Conservation (phyloP, 2,888 invertebrate genomes). For the Nemapogon koenigi region DNA sequence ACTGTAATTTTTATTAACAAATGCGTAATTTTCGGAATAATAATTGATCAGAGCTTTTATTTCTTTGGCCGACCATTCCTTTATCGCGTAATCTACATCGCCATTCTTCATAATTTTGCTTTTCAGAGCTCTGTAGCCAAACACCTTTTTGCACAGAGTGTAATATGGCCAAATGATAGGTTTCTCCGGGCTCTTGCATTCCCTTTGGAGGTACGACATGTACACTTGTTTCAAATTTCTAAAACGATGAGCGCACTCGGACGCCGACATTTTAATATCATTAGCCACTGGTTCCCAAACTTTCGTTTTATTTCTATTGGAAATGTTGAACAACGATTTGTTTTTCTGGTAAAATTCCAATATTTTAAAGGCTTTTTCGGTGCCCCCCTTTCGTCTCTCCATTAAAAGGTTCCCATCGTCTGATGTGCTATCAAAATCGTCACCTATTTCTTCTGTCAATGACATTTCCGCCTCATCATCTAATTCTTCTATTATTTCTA, state of each 20-base stretch:
- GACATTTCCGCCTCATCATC: no score
- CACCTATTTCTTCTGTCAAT: constrained; percentile 34
- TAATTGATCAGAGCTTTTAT: constrained; percentile 39
- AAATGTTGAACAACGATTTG: constrained; percentile 40
- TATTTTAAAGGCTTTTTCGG: constrained; percentile 42
- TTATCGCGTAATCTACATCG: constrained; percentile 25
- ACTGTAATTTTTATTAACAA: constrained; percentile 26
- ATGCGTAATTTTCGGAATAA: constrained; percentile 30
- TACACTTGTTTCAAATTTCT: constrained; percentile 46
- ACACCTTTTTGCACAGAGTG: constrained; percentile 46
- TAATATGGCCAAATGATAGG: constrained; percentile 52
- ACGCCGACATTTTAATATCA: constrained; percentile 34
- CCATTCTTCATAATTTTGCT: constrained; percentile 34
- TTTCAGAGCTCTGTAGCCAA: constrained; percentile 45
- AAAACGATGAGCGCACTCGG: constrained; percentile 45
- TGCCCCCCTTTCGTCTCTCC: constrained; percentile 25
- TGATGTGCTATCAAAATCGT: constrained; percentile 23
- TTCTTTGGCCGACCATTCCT: constrained; percentile 41
- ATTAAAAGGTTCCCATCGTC: constrained; percentile 32
- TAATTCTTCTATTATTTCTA: no score
- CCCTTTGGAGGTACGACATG: constrained; percentile 38
- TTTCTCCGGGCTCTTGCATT: constrained; percentile 45
- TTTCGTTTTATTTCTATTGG: constrained; percentile 31
- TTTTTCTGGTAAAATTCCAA: constrained; percentile 46
- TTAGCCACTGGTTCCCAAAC: constrained; percentile 38